A percentile compares a stretch with the other conserved stretches of the same genome.
Evolutionary conservation across 2,113 vertebrate genomes (phyloP).

Genomic region (Microcebus tavaratra): DNA sequence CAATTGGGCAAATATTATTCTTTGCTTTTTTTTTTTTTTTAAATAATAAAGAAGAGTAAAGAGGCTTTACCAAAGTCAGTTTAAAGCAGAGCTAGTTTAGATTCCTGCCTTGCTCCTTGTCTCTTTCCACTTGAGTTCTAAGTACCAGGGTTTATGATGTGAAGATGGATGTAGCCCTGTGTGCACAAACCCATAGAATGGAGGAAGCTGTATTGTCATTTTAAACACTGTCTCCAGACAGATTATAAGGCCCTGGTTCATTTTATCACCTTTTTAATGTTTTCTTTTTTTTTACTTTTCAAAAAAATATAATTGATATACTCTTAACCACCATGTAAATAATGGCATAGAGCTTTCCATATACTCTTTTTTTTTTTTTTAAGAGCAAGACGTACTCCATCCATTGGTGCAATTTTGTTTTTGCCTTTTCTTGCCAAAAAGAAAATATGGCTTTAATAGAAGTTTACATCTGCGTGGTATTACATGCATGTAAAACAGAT

Average conservation of each 20-base stretch:
- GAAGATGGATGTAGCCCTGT: background rate
- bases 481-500: conserved; percentile 98
- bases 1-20: background rate
- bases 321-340: conserved; percentile 76
- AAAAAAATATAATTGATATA: conserved; percentile 71
- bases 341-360: conserved; percentile 57
- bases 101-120: background rate
- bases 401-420: conserved; percentile 84
- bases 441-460: conserved; percentile 94
- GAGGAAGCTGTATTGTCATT: background rate
- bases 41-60: background rate
- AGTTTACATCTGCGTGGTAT: conserved; percentile 93
- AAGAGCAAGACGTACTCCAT: conserved; percentile 69
- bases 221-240: background rate
- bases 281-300: background rate
- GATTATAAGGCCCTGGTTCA: background rate
- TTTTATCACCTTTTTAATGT: conserved; percentile 46
- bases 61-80: background rate
- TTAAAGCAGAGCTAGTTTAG: background rate
- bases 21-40: background rate
- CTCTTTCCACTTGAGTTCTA: background rate
- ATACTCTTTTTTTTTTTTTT: conserved; percentile 38
- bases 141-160: background rate
- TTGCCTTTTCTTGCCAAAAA: conserved; percentile 88
- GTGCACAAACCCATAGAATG: background rate